These are phyloP conservation scores for Herminia tarsipennalis DNA, from an alignment of 2,888 invertebrate species.

Conservation along the genomic window DNA sequence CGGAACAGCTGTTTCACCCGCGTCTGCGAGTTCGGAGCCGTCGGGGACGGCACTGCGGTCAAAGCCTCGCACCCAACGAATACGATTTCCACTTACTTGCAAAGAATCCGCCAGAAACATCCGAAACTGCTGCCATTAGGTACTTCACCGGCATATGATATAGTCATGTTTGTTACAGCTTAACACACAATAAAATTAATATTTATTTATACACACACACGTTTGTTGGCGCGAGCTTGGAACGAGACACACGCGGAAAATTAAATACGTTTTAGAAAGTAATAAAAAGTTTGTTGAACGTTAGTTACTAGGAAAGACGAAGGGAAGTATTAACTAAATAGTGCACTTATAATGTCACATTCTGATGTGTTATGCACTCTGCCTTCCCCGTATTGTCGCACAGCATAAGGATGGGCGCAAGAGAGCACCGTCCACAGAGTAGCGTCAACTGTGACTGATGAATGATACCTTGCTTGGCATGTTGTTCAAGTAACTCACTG, in stretches of 20 bases:
- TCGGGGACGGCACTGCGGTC: conserved; percentile 42
- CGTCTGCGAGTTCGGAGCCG: conserved; percentile 28
- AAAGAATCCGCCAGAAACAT: conserved; percentile 95
- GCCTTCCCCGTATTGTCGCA: conserved; percentile 64
- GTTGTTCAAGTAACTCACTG: conserved; percentile 60
- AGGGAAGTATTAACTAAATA: conserved; percentile 66
- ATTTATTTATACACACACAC: conserved; percentile 81
- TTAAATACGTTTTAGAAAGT: conserved; percentile 83
- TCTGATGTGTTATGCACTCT: conserved; percentile 73
- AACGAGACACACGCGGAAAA: conserved; percentile 80
- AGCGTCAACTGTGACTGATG: conserved; percentile 69
- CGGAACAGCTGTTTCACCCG: conserved; percentile 71
- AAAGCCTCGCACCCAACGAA: conserved; percentile 45
- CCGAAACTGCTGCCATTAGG: conserved; percentile 97
- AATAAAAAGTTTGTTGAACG: conserved; percentile 72
- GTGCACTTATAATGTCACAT: conserved; percentile 78
- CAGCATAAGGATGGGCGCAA: conserved; percentile 62
- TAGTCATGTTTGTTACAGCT: conserved; percentile 89
- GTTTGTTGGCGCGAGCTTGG: conserved; percentile 76
- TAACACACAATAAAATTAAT: conserved; percentile 72
- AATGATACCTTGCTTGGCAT: conserved; percentile 54
- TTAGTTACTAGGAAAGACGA: conserved; percentile 70
- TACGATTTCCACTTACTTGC: conserved; percentile 88
- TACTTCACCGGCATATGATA: conserved; percentile 95
- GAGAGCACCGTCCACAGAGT: conserved; percentile 64